Evolutionary conservation across 2,888 invertebrate genomes (phyloP).

Genomic region (Rhingia rostrata): DNA sequence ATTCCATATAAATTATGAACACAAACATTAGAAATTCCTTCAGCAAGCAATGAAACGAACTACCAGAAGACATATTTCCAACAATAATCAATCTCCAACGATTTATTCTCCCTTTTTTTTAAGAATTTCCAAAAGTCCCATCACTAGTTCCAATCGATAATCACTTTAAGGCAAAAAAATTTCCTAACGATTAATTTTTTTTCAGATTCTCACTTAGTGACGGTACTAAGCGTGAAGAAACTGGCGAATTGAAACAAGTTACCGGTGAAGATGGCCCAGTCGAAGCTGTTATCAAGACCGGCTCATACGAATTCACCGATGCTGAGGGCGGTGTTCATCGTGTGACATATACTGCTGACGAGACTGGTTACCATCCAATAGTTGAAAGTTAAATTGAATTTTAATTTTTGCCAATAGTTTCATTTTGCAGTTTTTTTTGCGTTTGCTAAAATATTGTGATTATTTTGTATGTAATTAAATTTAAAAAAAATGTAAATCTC

Average conservation of each 20-base stretch:
- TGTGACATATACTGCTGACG: constrained; percentile 78
- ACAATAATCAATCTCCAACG: no score
- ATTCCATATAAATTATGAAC: no score
- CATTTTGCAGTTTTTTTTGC: constrained; percentile 56
- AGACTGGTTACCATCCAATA: constrained; percentile 77
- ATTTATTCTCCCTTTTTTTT: no score
- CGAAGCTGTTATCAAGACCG: constrained; percentile 76
- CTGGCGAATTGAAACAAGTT: constrained; percentile 76
- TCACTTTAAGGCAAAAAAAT: not conserved
- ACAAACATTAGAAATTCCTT: no score
- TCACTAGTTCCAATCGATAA: no score
- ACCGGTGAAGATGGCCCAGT: constrained; percentile 76
- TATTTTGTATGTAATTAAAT: constrained; percentile 59
- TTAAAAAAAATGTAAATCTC: constrained; percentile 49
- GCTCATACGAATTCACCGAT: constrained; percentile 77
- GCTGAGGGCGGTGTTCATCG: constrained; percentile 76
- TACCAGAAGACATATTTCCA: no score
- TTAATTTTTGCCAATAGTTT: constrained; percentile 35
- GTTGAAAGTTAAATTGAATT: constrained; percentile 73
- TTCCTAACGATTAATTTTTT: not conserved
- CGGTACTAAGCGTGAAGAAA: constrained; percentile 76
- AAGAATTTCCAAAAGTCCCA: no score
- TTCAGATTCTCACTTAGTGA: constrained; percentile 76
- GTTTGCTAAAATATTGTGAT: constrained; percentile 54
- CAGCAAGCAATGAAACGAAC: no score